Conservation (phyloP, 2,888 invertebrate genomes). For the Meandrusa payeni region DNA sequence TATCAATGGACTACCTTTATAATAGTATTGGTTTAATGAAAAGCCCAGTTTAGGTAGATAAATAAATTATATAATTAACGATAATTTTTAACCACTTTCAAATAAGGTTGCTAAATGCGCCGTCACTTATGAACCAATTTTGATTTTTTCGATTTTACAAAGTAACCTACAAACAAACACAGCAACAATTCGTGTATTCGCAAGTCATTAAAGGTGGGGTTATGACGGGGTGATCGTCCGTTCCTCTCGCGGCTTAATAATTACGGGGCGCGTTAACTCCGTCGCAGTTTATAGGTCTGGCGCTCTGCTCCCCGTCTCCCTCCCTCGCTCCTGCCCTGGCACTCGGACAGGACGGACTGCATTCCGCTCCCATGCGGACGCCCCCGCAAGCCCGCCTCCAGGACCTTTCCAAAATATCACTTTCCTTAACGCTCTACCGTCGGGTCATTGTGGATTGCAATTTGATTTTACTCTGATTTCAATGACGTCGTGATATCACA, state of each 20-base stretch:
- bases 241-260: constrained; percentile 61
- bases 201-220: constrained; percentile 19
- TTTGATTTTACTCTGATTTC: too few species aligned
- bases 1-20: too few species aligned
- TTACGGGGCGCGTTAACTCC: constrained; percentile 44
- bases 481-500: too few species aligned
- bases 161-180: neutral
- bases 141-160: too few species aligned
- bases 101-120: too few species aligned
- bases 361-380: constrained; percentile 80
- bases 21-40: too few species aligned
- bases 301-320: constrained; percentile 33
- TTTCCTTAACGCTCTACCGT: constrained; percentile 56
- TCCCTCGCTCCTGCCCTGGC: constrained; percentile 32
- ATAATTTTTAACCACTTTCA: too few species aligned
- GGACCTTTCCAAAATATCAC: constrained; percentile 71
- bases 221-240: constrained; percentile 59
- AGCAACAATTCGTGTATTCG: constrained; percentile 1
- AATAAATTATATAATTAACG: too few species aligned
- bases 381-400: constrained; percentile 51
- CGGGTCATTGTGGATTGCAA: too few species aligned
- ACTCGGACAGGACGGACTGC: constrained; percentile 63
- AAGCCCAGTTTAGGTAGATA: too few species aligned
- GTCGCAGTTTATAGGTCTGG: constrained; percentile 62
- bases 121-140: too few species aligned